Percentiles rank a stretch among this genome's conserved stretches.
Conservation (phyloP, 2,113 vertebrate genomes). For the Sigmodon hispidus region DNA sequence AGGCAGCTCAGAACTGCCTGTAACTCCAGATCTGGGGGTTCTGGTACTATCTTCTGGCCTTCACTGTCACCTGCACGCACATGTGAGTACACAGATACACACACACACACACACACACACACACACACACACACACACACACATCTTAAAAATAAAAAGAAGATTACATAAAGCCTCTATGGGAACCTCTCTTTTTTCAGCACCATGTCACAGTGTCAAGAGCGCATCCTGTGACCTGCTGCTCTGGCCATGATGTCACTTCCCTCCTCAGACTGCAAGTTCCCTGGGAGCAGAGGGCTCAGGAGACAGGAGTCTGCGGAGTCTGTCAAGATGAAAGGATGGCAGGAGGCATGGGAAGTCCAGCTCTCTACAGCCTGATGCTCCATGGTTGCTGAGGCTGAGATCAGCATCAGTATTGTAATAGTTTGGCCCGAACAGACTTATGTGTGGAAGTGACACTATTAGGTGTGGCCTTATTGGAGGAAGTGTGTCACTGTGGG, state of each 20-base stretch:
- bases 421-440: neutral
- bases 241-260: too few relatives aligned
- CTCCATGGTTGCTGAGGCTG: rapidly evolving
- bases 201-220: neutral
- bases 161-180: rapidly evolving
- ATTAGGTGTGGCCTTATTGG: neutral
- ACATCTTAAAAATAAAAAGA: neutral
- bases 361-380: neutral
- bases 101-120: too few relatives aligned
- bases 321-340: neutral
- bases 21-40: neutral
- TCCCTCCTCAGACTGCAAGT: neutral
- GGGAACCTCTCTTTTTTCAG: neutral
- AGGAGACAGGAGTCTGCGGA: neutral
- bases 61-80: too few relatives aligned
- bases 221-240: neutral
- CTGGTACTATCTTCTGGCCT: neutral
- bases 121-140: neutral
- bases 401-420: neutral
- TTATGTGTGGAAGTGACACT: neutral
- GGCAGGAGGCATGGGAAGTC: rapidly evolving
- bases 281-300: neutral
- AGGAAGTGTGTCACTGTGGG: neutral
- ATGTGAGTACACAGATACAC: too few relatives aligned
- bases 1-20: neutral